phyloP scores from a whole-genome alignment of 2,113 vertebrate genomes.

The Perca flavescens region DNA sequence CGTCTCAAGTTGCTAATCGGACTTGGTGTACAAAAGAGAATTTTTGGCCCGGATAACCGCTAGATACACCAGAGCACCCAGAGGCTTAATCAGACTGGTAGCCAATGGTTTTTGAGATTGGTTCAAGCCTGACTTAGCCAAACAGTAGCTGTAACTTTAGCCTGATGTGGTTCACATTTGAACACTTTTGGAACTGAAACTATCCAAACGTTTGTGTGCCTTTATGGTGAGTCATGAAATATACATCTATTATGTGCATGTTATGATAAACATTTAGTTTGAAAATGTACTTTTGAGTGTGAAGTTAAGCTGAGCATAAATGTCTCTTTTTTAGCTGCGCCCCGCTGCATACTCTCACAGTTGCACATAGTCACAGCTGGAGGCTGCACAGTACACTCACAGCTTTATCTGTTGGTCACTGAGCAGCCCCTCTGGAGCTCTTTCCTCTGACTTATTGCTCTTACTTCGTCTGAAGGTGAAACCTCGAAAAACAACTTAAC shows the following conservation, averaged over 20 bases:
- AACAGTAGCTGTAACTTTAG: neutral
- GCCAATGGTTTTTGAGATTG: no score
- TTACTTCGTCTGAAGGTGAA: conserved; percentile 33
- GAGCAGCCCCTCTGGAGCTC: conserved; percentile 32
- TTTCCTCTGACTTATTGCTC: conserved; percentile 29
- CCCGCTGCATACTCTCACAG: conserved; percentile 25
- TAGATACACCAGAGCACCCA: no score
- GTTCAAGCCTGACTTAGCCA: neutral
- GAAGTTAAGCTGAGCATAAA: conserved; percentile 26
- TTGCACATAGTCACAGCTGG: conserved; percentile 44
- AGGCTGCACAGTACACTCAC: conserved; percentile 40
- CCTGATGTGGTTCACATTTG: conserved; percentile 1
- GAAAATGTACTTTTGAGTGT: conserved; percentile 17
- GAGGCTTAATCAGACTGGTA: no score
- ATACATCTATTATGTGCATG: neutral
- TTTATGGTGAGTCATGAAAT: neutral
- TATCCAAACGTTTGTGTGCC: neutral
- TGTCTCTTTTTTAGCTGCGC: conserved; percentile 30
- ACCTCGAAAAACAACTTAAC: conserved; percentile 9
- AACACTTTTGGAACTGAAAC: neutral
- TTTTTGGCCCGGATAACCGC: no score
- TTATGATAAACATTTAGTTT: neutral
- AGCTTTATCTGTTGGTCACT: conserved; percentile 54
- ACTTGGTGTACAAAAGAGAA: no score
- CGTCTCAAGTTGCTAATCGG: no score